Conservation (phyloP, 2,797 vertebrate species). For the Hybognathus amarus region DNA sequence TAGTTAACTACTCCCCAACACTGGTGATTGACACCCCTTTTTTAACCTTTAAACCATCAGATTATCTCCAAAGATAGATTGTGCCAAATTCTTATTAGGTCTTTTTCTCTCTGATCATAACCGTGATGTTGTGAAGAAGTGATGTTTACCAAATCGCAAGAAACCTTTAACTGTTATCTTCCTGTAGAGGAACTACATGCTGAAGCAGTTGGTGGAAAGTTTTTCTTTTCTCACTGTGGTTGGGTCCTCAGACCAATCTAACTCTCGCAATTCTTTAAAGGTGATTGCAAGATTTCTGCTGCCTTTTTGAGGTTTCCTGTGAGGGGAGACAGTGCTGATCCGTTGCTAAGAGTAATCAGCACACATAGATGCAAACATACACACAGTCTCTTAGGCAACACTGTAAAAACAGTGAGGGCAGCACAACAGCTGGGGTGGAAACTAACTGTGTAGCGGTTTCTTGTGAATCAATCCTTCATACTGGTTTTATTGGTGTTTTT, state of each 20-base stretch:
- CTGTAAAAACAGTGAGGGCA: slow-evolving; percentile 57
- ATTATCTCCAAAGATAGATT: neutral
- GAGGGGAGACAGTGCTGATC: slow-evolving; percentile 64
- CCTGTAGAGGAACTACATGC: neutral
- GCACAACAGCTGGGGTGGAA: slow-evolving; percentile 44
- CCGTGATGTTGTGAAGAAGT: no score
- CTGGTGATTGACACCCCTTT: neutral
- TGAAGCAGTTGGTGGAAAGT: neutral
- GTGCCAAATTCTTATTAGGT: neutral
- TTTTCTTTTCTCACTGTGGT: neutral
- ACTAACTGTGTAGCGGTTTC: slow-evolving; percentile 58
- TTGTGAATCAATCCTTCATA: slow-evolving; percentile 42
- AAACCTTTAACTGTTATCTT: neutral
- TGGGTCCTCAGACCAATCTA: slow-evolving; percentile 23
- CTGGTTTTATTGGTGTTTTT: slow-evolving; percentile 42
- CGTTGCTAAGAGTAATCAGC: slow-evolving; percentile 72
- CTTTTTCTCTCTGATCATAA: neutral
- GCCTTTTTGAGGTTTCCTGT: slow-evolving; percentile 74
- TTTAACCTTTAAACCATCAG: neutral
- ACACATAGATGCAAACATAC: slow-evolving; percentile 43
- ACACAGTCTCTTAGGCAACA: slow-evolving; percentile 74
- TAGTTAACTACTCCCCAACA: no score
- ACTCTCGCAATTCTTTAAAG: slow-evolving; percentile 57
- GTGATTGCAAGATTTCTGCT: slow-evolving; percentile 67
- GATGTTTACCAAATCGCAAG: neutral